Evolutionary conservation across 2,888 invertebrate species (phyloP), one percentile per base, ranked within the genome.

Genomic region (Eupithecia centaureata): DNA sequence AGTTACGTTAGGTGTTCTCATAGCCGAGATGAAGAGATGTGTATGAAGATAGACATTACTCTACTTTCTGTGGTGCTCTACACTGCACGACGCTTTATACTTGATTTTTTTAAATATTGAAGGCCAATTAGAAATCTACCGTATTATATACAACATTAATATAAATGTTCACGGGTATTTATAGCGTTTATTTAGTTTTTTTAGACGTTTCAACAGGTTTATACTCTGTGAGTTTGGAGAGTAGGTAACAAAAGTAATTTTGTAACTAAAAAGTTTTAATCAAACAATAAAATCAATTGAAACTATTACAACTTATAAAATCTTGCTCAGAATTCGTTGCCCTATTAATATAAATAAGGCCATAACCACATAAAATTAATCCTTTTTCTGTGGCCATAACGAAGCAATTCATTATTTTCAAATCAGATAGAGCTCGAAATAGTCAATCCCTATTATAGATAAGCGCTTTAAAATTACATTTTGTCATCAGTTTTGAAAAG

Each of bases 41-140:
- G 73, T 71, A 73, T 76, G 73, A 71, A 65, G 56, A 71, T 65
- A 71, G 67, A 69, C 73, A 73, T 76, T 76, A 74, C 72, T 75
- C 75, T 42, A 75, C 73, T 76, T 76, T 74, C 73, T 68, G 58
- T 61, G 58, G 5, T 5, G 25, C 13, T 52, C 51, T 52, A 27
- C 25, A 18, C 25, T 10, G 25, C 22, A 25, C 47, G n/a, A 18
- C 0, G 22, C 51, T 22, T 18, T 25, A 13, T 22, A 3, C 27
- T 52, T 27, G 27, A 27, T 15, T 52, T 15, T 52, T 27, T 52
- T 52, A 52, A 27, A 27, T 52, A 13, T 27, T 27, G 27, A 15
- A 27, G 13, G 2, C 22, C 27, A 7, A 47, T 22, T 22, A 12
- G 4, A 42, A 42, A 42, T n/a, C 38, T n/a, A 38, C 35, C 15